Conservation (phyloP, 2,113 vertebrate genomes). For the Theropithecus gelada region DNA sequence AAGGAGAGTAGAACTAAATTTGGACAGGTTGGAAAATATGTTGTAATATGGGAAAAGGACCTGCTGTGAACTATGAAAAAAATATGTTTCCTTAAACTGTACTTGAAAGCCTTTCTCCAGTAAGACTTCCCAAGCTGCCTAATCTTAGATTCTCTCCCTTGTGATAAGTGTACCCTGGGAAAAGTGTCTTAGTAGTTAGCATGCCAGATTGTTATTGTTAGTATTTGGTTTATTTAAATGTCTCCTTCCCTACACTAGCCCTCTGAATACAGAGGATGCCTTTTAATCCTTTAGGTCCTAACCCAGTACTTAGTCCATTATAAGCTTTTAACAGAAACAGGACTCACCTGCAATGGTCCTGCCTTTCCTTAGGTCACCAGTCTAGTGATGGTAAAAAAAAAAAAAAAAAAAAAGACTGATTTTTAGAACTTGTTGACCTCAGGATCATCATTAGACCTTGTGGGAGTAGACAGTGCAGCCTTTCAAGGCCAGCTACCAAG, state of each 20-base stretch:
- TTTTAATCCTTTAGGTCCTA: not conserved
- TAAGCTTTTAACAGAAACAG: not conserved
- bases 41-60: not conserved
- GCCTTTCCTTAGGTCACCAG: not conserved
- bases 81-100: not conserved
- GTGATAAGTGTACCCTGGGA: not conserved
- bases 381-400: not conserved
- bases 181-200: not conserved
- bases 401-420: not conserved
- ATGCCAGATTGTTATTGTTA: not conserved
- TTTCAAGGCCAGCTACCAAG: not conserved
- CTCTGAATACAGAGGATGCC: not conserved
- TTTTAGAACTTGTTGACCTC: not conserved
- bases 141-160: not conserved
- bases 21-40: not conserved
- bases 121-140: not conserved
- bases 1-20: not conserved
- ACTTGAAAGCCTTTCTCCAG: not conserved
- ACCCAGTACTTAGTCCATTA: not conserved
- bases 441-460: not conserved
- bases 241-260: not conserved
- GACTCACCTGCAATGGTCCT: not conserved
- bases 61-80: not conserved
- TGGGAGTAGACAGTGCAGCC: not conserved
- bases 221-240: not conserved